phyloP scores from a whole-genome alignment of 1,140 invertebrate genomes.

The Trichonephila clavipes region DNA sequence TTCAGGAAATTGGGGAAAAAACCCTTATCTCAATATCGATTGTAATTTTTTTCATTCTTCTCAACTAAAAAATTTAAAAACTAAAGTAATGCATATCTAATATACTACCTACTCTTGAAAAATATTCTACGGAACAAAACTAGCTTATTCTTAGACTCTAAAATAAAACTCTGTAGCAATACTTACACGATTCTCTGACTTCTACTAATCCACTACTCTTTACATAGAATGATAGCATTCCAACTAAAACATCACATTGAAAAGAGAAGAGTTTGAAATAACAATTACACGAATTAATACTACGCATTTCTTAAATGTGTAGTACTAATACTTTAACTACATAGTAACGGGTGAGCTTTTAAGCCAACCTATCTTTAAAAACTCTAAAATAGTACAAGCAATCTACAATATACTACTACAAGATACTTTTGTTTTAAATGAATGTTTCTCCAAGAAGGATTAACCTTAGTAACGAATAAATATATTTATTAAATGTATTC shows the following conservation, averaged over 20 bases:
- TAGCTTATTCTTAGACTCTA: not conserved
- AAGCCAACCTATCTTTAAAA: conserved; percentile 13
- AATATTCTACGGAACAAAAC: not conserved
- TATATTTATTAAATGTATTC: no score
- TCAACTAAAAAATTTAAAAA: no score
- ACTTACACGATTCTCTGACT: conserved; percentile 53
- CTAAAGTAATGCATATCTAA: no score
- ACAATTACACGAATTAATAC: not conserved
- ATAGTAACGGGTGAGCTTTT: not conserved
- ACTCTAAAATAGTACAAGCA: not conserved
- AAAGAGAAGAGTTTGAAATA: conserved; percentile 57
- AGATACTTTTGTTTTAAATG: not conserved
- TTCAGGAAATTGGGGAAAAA: no score
- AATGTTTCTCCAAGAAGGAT: no score
- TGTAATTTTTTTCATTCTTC: no score
- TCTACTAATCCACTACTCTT: conserved; percentile 52
- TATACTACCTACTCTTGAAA: no score
- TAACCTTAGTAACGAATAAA: no score
- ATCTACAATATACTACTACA: not conserved
- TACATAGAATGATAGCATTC: conserved; percentile 46
- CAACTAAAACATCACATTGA: conserved; percentile 51
- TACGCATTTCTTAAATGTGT: not conserved
- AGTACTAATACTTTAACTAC: not conserved
- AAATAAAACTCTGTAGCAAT: conserved; percentile 21
- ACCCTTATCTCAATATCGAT: no score